Base-by-base conservation (phyloP, 2,888 invertebrate species). In the Asteroscopus sphinx region DNA sequence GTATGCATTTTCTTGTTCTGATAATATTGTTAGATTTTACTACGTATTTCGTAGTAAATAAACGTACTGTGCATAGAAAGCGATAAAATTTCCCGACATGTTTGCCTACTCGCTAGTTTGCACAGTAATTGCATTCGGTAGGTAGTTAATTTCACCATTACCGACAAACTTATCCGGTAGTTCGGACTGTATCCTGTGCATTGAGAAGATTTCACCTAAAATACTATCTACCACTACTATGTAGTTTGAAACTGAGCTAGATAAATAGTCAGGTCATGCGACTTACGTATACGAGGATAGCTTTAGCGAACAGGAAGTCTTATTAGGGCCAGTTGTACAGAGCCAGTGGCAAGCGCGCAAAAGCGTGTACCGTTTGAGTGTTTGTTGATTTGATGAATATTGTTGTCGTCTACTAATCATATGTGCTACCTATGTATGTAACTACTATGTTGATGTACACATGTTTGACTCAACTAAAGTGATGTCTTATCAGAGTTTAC, bases 41-140 rank as follows among this genome's bases (percentile, higher is more conserved):
- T 72, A 77, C 70, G 59, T 51, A 58, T 63, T 64, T 71, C 45
- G 77, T 85, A 80, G 80, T 82, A 85, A 83, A 83, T 81, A 83
- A 79, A 80, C 76, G 73, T 46, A 59, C 57, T 67, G 74, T 69
- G 76, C 75, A 80, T 88, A 87, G 88, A 89, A 87, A 89, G 87
- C 86, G 80, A 87, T 88, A 86, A 81, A 83, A 78, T 86, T 84
- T 81, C 81, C 79, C 80, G 75, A 65, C 79, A 67, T 68, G 72
- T 76, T 72, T 76, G 76, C 77, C 60, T 63, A 64, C 58, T 64
- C 71, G 77, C 77, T 73, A 79, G 79, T 77, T 75, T 68, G 74
- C 74, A 74, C 68, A 67, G 78, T 86, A 83, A 88, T 89, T 86
- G 85, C 83, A 79, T 80, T 87, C 76, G 69, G 73, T 79, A 78